A percentile compares a stretch with the other conserved stretches of the same genome.
These are phyloP conservation scores for Atrina japonica DNA, from an alignment of 2,888 invertebrate species.

Conservation along the genomic window DNA sequence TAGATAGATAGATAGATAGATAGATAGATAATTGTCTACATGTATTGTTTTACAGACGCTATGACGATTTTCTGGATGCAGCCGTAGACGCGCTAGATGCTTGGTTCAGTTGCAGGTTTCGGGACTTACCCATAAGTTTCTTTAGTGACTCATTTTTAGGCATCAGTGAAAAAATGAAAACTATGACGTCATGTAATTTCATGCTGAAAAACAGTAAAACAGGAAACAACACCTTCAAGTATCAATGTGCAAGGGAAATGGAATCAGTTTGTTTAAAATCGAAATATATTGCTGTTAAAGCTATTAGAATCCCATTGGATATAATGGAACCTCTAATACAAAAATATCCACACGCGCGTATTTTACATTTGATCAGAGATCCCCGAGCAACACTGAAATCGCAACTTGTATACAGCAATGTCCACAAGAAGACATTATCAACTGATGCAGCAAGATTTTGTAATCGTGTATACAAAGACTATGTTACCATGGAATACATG, in stretches of 20 bases:
- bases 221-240: not conserved
- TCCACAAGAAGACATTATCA: slow-evolving; percentile 9
- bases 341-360: slow-evolving; percentile 22
- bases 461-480: slow-evolving; percentile 35
- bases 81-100: slow-evolving; percentile 23
- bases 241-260: slow-evolving; percentile 9
- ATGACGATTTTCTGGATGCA: slow-evolving; percentile 34
- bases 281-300: slow-evolving; percentile 31
- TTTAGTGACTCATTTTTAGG: slow-evolving; percentile 33
- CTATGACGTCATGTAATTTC: slow-evolving; percentile 5
- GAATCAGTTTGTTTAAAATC: slow-evolving; percentile 20
- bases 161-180: slow-evolving; percentile 32
- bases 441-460: slow-evolving; percentile 32
- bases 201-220: not conserved
- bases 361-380: slow-evolving; percentile 37
- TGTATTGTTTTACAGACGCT: slow-evolving; percentile 21
- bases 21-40: too few relatives aligned
- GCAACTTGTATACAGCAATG: slow-evolving; percentile 20
- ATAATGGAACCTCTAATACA: slow-evolving; percentile 24
- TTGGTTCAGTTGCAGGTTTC: slow-evolving; percentile 24
- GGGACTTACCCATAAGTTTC: slow-evolving; percentile 14
- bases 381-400: slow-evolving; percentile 34
- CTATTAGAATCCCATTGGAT: slow-evolving; percentile 34
- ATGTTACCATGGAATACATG: slow-evolving; percentile 13
- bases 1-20: too few relatives aligned